Conservation (phyloP, 2,888 invertebrate genomes). For the Pharmacophagus antenor region DNA sequence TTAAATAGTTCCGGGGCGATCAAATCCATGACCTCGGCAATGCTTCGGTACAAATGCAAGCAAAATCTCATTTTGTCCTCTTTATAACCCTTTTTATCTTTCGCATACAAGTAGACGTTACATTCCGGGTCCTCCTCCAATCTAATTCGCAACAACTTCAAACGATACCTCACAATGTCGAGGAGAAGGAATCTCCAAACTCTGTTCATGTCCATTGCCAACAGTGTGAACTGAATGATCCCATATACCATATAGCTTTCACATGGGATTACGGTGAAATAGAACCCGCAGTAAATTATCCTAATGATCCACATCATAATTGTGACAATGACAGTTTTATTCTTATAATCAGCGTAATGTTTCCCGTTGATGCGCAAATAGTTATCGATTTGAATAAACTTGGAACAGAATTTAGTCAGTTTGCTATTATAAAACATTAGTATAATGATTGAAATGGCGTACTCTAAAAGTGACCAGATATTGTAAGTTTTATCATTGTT, state of each 20-base stretch:
- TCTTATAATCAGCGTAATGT: constrained; percentile 42
- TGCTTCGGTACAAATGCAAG: constrained; percentile 52
- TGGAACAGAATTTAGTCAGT: constrained; percentile 45
- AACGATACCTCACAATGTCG: constrained; percentile 55
- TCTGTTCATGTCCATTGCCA: constrained; percentile 53
- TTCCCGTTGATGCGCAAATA: constrained; percentile 51
- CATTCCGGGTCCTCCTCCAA: constrained; percentile 53
- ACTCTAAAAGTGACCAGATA: constrained; percentile 59
- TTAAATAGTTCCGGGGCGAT: constrained; percentile 57
- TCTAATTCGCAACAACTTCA: constrained; percentile 53
- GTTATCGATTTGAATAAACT: constrained; percentile 48
- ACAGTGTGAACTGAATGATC: constrained; percentile 50
- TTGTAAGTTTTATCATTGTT: constrained; percentile 42
- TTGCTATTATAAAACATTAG: constrained; percentile 51
- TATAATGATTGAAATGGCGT: constrained; percentile 45
- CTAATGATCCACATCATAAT: constrained; percentile 50
- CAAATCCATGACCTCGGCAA: constrained; percentile 58
- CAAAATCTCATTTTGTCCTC: constrained; percentile 58
- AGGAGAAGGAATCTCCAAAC: constrained; percentile 54
- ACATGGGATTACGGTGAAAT: constrained; percentile 47
- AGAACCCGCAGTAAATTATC: constrained; percentile 46
- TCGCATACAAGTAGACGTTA: constrained; percentile 58
- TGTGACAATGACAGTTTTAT: constrained; percentile 42
- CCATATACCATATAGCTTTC: constrained; percentile 43
- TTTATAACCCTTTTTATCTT: constrained; percentile 52